These are phyloP conservation scores for Smutsia temminckii DNA, from an alignment of 2,797 vertebrate species.

Conservation along the genomic window DNA sequence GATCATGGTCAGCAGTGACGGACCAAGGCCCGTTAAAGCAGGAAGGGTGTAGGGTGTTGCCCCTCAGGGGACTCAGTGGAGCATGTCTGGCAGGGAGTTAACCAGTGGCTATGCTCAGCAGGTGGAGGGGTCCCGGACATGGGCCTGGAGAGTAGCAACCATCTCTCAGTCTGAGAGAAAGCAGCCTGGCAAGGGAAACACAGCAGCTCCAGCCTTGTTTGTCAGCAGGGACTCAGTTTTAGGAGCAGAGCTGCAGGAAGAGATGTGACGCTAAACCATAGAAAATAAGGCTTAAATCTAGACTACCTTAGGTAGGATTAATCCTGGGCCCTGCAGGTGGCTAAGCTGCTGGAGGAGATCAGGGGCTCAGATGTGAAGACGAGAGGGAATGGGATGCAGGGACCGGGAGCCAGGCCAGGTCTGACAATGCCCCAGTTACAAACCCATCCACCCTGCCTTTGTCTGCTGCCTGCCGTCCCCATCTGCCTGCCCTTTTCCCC, in stretches of 20 bases:
- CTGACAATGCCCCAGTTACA: neutral
- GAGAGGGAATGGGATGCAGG: fast-evolving
- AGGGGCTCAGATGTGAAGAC: neutral
- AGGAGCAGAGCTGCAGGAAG: neutral
- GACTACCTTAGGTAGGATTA: neutral
- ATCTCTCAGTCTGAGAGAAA: neutral
- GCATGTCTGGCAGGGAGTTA: neutral
- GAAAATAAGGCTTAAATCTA: conserved; percentile 8
- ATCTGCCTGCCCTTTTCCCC: neutral
- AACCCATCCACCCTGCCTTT: neutral
- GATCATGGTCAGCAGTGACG: neutral
- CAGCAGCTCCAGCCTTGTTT: neutral
- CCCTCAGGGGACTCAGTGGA: neutral
- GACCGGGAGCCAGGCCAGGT: neutral
- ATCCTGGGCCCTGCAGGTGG: neutral
- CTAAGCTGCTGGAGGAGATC: neutral
- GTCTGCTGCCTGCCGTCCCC: neutral
- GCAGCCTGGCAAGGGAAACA: neutral
- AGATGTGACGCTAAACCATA: neutral
- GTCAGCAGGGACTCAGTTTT: neutral
- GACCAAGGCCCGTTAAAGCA: neutral
- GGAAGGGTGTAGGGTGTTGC: neutral
- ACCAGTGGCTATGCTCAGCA: neutral
- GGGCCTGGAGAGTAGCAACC: neutral
- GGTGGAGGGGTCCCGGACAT: neutral